Percentiles rank a stretch among this genome's conserved stretches.
phyloP scores from a whole-genome alignment of 2,113 vertebrate genomes.

The Cacatua alba region DNA sequence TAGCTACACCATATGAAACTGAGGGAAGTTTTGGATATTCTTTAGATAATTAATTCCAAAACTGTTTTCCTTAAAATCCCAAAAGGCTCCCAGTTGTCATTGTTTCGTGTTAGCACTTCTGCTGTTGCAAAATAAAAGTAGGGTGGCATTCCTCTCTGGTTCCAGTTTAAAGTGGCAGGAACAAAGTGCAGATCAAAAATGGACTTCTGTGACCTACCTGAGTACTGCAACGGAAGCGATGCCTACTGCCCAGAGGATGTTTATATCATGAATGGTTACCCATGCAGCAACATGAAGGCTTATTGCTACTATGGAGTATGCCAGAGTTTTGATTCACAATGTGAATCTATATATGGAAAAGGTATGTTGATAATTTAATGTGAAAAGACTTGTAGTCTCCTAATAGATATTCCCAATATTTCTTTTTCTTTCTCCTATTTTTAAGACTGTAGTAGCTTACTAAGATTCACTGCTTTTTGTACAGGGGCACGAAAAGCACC shows the following conservation, averaged over 20 bases:
- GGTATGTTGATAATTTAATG: conserved; percentile 55
- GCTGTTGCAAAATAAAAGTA: neutral
- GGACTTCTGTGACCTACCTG: conserved; percentile 85
- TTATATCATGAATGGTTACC: conserved; percentile 84
- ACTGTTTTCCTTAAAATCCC: neutral
- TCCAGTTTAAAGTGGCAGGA: conserved; percentile 82
- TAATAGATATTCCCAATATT: neutral
- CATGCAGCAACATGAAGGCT: conserved; percentile 71
- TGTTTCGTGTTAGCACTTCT: neutral
- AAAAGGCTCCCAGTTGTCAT: neutral
- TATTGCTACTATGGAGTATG: conserved; percentile 88
- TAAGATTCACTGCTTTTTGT: neutral
- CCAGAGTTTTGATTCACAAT: conserved; percentile 86
- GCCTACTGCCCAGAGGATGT: conserved; percentile 80
- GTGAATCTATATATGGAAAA: conserved; percentile 79
- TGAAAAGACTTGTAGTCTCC: neutral
- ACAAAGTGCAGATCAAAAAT: conserved; percentile 71
- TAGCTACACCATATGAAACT: neutral
- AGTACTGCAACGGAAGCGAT: conserved; percentile 80
- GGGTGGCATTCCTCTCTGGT: neutral
- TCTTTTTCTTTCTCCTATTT: neutral
- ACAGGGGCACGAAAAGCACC: conserved; percentile 82
- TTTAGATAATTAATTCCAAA: neutral
- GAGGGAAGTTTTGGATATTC: neutral
- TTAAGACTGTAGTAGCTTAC: neutral